phyloP scores from a whole-genome alignment of 2,797 vertebrate genomes.

The Eleutherodactylus coqui region DNA sequence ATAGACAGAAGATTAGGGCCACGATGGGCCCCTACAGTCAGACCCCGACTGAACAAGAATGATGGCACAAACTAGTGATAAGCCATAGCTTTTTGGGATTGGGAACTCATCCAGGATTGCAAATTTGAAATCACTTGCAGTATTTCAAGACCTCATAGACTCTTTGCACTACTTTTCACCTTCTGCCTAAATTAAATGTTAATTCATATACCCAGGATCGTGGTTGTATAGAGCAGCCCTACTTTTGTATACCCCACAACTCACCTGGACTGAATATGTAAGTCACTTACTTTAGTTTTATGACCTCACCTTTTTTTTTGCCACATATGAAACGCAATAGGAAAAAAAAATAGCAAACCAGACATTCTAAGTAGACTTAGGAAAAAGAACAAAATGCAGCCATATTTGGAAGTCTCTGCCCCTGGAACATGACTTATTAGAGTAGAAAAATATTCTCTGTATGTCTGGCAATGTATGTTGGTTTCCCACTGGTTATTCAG shows the following conservation, averaged over 20 bases:
- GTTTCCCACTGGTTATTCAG: constrained; percentile 41
- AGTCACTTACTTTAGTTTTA: neutral
- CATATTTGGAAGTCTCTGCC: constrained; percentile 11
- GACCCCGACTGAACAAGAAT: no score
- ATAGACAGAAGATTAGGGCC: no score
- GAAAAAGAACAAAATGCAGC: neutral
- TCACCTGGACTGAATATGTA: neutral
- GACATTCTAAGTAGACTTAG: neutral
- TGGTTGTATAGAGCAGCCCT: neutral
- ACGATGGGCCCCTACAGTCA: no score
- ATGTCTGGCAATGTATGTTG: constrained; percentile 18
- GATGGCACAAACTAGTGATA: no score
- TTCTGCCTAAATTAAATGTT: neutral
- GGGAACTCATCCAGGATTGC: no score
- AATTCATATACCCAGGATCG: no score
- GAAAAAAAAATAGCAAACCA: neutral
- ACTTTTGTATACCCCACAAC: neutral
- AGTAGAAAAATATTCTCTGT: constrained; percentile 5
- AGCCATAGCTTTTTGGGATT: no score
- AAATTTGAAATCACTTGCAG: no score
- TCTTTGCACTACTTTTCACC: neutral
- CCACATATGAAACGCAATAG: neutral
- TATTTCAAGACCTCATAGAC: neutral
- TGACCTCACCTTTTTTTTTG: neutral
- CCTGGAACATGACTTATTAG: neutral